Conservation (phyloP, 2,888 invertebrate genomes). For the Willowsia nigromaculata region DNA sequence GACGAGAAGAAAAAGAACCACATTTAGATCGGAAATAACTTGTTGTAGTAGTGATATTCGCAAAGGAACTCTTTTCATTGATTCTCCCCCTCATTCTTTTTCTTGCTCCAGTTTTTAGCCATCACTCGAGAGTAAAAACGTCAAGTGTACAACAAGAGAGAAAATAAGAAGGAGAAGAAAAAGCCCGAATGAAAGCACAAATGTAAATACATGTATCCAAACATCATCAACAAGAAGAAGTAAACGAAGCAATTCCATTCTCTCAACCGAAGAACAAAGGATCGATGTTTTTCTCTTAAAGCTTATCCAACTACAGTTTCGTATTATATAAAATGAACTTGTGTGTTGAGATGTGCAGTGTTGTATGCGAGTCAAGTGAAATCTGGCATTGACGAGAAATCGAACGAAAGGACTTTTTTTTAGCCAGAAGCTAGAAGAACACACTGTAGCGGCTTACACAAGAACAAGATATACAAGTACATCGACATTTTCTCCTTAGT, state of each 20-base stretch:
- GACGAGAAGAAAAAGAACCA: background rate
- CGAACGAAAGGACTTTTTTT: background rate
- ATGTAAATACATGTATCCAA: constrained; percentile 21
- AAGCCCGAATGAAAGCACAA: background rate
- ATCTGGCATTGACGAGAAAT: constrained; percentile 37
- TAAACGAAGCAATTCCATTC: background rate
- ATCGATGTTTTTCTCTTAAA: background rate
- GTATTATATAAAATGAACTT: background rate
- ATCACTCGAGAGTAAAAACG: too few relatives aligned
- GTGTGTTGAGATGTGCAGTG: constrained; percentile 4
- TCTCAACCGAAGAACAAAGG: constrained; percentile 3
- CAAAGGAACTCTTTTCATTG: constrained; percentile 44
- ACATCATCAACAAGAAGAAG: background rate
- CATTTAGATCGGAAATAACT: constrained; percentile 60
- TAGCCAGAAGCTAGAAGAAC: constrained; percentile 7
- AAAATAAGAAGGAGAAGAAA: background rate
- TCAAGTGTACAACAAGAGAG: background rate
- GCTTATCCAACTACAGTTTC: background rate
- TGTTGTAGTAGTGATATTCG: constrained; percentile 18
- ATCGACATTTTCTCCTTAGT: constrained; percentile 23
- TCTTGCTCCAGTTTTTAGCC: constrained; percentile 34
- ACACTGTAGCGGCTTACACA: background rate
- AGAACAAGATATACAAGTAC: background rate
- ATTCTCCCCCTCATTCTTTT: background rate
- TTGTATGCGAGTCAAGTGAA: background rate